These are phyloP conservation scores for Apodemia duryi DNA, from an alignment of 2,888 invertebrate species.

Conservation along the genomic window DNA sequence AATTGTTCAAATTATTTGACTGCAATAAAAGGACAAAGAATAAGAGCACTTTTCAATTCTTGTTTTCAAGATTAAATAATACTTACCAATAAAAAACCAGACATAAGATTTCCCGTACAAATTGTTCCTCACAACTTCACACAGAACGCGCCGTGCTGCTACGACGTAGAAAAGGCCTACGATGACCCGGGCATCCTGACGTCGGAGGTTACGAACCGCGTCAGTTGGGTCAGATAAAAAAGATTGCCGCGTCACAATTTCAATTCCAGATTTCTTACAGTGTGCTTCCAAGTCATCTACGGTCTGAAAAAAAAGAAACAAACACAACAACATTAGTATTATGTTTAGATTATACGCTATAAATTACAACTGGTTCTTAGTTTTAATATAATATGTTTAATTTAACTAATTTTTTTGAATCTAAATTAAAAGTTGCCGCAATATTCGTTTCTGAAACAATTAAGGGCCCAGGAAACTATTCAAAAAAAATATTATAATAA, in stretches of 20 bases:
- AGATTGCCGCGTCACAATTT: slow-evolving; percentile 97
- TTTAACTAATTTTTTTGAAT: no score
- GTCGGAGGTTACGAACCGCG: slow-evolving; percentile 94
- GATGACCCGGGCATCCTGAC: slow-evolving; percentile 98
- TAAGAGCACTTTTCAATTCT: no score
- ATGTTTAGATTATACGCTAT: no score
- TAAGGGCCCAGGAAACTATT: no score
- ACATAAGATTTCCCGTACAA: slow-evolving; percentile 97
- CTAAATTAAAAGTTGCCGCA: no score
- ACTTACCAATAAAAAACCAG: slow-evolving; percentile 98
- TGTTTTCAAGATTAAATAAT: not conserved
- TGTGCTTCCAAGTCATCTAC: slow-evolving; percentile 97
- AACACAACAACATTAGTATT: not conserved
- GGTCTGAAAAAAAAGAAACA: slow-evolving; percentile 81
- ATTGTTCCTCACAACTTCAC: slow-evolving; percentile 96
- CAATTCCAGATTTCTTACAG: slow-evolving; percentile 94
- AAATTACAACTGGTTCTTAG: no score
- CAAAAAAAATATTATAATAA: no score
- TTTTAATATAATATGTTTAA: no score
- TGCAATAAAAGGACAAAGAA: no score
- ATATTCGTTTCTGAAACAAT: no score
- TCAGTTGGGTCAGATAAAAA: slow-evolving; percentile 98
- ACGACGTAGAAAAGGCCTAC: slow-evolving; percentile 99
- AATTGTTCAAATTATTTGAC: no score
- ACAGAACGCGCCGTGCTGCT: slow-evolving; percentile 96